Base-by-base conservation (phyloP, 1,140 invertebrate genomes). In the Charaxes varanes region DNA sequence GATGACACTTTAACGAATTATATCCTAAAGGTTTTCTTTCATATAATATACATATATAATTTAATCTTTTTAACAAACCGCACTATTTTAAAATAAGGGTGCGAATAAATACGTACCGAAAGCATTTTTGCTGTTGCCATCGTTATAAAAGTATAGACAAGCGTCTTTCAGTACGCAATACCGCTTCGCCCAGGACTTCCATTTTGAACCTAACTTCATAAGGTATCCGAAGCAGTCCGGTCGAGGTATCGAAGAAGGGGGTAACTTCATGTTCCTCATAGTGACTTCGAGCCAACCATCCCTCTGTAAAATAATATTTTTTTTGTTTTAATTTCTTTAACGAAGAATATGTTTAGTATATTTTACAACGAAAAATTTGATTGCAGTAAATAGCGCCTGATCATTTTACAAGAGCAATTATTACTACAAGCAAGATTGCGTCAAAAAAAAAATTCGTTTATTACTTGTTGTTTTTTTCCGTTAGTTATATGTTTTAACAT, bases 121-220 rank as follows among this genome's bases (percentile, higher is more conserved):
- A 51, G 96, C 94, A 66, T 87, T 90, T 59, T 92, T 92, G 43
- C 95, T 92, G 65, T 93, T 93, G 6, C 89, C 90, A 71, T 96
- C 94, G 54, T 92, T 91, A 82, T 97, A 98, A 82, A 97, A 97
- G 85, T 97, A 98, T 6, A 98, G 86, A 59, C 94, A 96, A 26
- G 96, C 96, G 80, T 98, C 95, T 78, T 98, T 98, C 3, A 98
- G 87, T 11, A 98, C 92, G 85, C 96, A 98, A 85, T 97, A 98
- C 26, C 96, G 88, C 59, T 92, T 90, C 41, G 91, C 93, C 96
- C 96, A 98, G 28, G 87, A 91, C 83, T 92, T 94, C 90, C 86
- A 92, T 73, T 88, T 91, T 54, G 78, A 91, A 67, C 86, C 89
- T 18, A 94, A 88, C 77, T 97, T 97, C 62, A 90, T 90, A 11